A percentile compares a stretch with the other conserved stretches of the same genome.
These are phyloP conservation scores for Epizoanthus fatuus DNA, from an alignment of 92 coral and sea anemone genomes.

Conservation along the genomic window DNA sequence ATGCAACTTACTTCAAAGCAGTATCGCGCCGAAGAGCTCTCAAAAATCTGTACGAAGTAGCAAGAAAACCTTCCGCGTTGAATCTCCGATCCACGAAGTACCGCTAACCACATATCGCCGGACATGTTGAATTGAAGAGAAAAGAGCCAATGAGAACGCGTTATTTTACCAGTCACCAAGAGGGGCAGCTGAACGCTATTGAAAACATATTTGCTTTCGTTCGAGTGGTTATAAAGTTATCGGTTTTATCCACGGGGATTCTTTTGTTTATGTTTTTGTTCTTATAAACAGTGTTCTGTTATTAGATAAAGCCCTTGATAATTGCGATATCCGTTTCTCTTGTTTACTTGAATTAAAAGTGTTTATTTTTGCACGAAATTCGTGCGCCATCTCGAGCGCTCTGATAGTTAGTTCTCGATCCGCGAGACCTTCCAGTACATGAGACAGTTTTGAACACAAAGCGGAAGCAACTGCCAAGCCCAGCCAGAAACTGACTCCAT, in stretches of 20 bases:
- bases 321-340: constrained; percentile 27
- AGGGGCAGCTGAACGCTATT: constrained; percentile 75
- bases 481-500: too few relatives aligned
- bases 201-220: constrained; percentile 42
- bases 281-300: constrained; percentile 8
- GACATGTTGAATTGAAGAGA: constrained; percentile 29
- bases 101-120: constrained; percentile 1
- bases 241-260: constrained; percentile 27
- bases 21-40: too few relatives aligned
- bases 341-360: constrained; percentile 15
- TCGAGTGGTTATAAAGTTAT: constrained; percentile 40
- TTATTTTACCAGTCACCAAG: constrained; percentile 61
- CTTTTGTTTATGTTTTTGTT: constrained; percentile 18
- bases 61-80: background rate
- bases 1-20: background rate
- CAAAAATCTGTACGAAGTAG: background rate
- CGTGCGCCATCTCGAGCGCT: background rate
- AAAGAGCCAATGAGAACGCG: constrained; percentile 71
- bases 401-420: background rate
- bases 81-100: background rate
- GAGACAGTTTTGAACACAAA: too few relatives aligned
- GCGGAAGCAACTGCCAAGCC: too few relatives aligned
- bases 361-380: background rate
- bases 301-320: constrained; percentile 3
- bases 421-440: too few relatives aligned